These are phyloP conservation scores for Parascotia fuliginaria DNA, from an alignment of 2,888 invertebrate genomes.

Conservation along the genomic window DNA sequence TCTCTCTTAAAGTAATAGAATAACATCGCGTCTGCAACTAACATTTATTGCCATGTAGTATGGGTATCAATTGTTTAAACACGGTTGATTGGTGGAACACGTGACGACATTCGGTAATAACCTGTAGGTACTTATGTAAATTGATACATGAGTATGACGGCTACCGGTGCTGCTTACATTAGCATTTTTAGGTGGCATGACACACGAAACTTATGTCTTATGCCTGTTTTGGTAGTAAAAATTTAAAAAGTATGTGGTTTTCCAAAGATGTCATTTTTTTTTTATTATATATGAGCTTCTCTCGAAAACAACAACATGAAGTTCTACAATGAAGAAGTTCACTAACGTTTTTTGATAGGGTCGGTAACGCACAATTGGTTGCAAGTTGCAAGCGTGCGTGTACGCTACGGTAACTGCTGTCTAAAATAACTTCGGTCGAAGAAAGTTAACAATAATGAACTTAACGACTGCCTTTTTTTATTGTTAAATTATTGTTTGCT, in stretches of 20 bases:
- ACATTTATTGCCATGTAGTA: conserved; percentile 20
- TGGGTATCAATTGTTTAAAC: conserved; percentile 23
- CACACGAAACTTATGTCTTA: conserved; percentile 22
- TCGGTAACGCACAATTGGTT: too few species aligned
- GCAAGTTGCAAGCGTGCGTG: too few species aligned
- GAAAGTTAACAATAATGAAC: not conserved
- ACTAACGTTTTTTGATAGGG: too few species aligned
- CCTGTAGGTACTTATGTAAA: conserved; percentile 39
- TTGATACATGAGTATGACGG: conserved; percentile 10
- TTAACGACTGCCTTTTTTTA: not conserved
- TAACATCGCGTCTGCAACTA: not conserved
- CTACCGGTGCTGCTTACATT: conserved; percentile 29
- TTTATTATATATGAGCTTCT: too few species aligned
- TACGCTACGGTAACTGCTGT: too few species aligned
- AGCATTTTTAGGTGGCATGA: conserved; percentile 30
- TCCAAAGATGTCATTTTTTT: too few species aligned
- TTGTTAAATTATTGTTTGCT: not conserved
- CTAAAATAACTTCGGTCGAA: not conserved
- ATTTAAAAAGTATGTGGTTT: too few species aligned
- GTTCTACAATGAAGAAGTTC: too few species aligned
- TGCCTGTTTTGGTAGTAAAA: conserved; percentile 15
- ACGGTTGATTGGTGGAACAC: conserved; percentile 22
- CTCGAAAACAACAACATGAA: too few species aligned
- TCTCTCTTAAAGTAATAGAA: not conserved
- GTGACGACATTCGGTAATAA: conserved; percentile 40